Conservation (phyloP, 2,888 invertebrate genomes). For the Timema cristinae region DNA sequence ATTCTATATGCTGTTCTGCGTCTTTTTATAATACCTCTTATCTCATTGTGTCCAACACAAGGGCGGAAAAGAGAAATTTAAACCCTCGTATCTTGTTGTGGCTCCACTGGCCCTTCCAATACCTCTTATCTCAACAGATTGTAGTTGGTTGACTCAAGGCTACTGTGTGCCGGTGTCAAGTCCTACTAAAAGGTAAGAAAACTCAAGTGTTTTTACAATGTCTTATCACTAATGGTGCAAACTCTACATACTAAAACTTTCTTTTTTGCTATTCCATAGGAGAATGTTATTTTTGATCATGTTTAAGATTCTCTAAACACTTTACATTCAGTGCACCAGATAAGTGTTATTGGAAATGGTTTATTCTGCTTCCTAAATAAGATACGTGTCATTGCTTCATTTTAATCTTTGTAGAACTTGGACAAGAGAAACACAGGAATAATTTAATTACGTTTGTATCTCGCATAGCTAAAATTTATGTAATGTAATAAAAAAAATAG, state of each 20-base stretch:
- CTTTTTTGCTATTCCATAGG: not conserved
- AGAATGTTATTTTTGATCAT: not conserved
- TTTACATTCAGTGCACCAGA: not conserved
- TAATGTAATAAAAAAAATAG: too few species aligned
- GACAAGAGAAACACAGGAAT: not conserved
- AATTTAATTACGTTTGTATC: not conserved
- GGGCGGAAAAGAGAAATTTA: not conserved
- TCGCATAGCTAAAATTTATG: too few species aligned
- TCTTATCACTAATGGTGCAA: not conserved
- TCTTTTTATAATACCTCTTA: not conserved
- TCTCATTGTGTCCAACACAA: not conserved
- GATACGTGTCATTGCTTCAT: not conserved
- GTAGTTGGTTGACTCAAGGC: not conserved
- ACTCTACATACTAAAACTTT: not conserved
- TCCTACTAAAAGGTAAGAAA: conserved; percentile 2
- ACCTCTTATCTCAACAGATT: not conserved
- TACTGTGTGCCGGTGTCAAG: not conserved
- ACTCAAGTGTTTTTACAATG: conserved; percentile 3
- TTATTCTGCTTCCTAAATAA: not conserved
- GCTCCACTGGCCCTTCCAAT: conserved; percentile 9
- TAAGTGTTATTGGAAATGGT: not conserved
- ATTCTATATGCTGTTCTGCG: not conserved
- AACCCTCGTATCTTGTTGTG: conserved; percentile 7
- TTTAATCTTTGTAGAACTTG: not conserved
- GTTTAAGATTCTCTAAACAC: not conserved